Evolutionary conservation across 1,140 invertebrate species (phyloP).

Genomic region (Melitaea cinxia): DNA sequence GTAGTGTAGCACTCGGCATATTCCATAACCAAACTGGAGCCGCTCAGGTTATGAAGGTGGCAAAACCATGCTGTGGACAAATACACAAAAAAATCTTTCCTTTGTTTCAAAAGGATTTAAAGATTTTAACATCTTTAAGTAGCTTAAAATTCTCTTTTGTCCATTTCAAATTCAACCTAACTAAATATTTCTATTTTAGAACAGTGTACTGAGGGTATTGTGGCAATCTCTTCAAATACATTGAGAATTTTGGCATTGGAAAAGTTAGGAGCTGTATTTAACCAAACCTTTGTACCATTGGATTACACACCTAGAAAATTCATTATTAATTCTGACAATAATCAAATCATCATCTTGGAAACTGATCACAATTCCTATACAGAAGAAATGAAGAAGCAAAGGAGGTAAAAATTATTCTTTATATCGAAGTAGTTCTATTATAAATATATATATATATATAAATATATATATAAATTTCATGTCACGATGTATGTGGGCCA

Average conservation of each 20-base stretch:
- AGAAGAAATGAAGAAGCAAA: conserved; percentile 96
- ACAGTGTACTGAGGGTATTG: conserved; percentile 99
- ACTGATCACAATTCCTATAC: conserved; percentile 99
- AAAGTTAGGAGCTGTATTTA: conserved; percentile 99
- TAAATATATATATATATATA: too few species aligned
- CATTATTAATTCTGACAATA: conserved; percentile 95
- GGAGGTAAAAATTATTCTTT: conserved; percentile 83
- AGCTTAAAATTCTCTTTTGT: too few species aligned
- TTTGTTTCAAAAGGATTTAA: background rate
- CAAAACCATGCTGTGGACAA: conserved; percentile 78
- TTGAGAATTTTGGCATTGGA: conserved; percentile 98
- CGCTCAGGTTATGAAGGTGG: conserved; percentile 73
- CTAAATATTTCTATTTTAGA: conserved; percentile 80
- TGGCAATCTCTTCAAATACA: conserved; percentile 99
- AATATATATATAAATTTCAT: too few species aligned
- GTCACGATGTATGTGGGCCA: too few species aligned
- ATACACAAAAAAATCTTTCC: conserved; percentile 23
- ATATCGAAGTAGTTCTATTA: too few species aligned
- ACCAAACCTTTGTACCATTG: conserved; percentile 95
- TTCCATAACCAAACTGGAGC: conserved; percentile 79
- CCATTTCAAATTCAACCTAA: background rate
- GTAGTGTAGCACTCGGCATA: conserved; percentile 72
- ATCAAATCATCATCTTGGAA: conserved; percentile 95
- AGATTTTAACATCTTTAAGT: too few species aligned
- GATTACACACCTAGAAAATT: conserved; percentile 98